Evolutionary conservation across 2,113 vertebrate genomes (phyloP).

Genomic region (Urocitellus parryii): DNA sequence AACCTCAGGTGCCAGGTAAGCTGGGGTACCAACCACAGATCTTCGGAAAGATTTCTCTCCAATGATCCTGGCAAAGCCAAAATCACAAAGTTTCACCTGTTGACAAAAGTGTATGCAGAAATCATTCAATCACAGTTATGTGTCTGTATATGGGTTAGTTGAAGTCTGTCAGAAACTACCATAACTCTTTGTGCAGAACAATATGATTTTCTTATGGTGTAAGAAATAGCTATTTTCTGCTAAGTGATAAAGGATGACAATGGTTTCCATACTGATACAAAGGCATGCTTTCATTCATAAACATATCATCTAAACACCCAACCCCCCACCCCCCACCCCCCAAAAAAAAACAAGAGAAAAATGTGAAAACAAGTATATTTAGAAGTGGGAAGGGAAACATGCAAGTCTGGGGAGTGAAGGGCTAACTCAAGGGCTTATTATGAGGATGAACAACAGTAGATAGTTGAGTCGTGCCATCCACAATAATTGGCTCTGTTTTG

Average conservation of each 20-base stretch:
- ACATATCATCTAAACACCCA: neutral
- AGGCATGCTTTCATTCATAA: conserved; percentile 41
- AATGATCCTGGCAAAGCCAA: conserved; percentile 98
- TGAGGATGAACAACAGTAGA: neutral
- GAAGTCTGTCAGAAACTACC: neutral
- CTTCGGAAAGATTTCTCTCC: conserved; percentile 98
- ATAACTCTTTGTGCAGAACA: neutral
- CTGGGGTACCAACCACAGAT: conserved; percentile 97
- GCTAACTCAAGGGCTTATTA: neutral
- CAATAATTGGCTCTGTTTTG: neutral
- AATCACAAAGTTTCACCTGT: conserved; percentile 99
- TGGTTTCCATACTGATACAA: neutral
- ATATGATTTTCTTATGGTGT: neutral
- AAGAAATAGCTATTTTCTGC: neutral
- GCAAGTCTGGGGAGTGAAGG: neutral
- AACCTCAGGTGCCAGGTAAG: conserved; percentile 97
- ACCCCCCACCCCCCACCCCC: rapidly evolving
- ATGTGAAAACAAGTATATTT: neutral
- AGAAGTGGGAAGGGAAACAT: neutral
- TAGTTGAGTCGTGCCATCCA: neutral
- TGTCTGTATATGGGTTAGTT: neutral
- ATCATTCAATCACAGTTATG: neutral
- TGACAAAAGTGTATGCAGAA: conserved; percentile 58
- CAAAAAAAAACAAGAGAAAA: neutral
- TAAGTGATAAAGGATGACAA: neutral